Evolutionary conservation across 2,113 vertebrate genomes (phyloP).

Genomic region (Alosa alosa): DNA sequence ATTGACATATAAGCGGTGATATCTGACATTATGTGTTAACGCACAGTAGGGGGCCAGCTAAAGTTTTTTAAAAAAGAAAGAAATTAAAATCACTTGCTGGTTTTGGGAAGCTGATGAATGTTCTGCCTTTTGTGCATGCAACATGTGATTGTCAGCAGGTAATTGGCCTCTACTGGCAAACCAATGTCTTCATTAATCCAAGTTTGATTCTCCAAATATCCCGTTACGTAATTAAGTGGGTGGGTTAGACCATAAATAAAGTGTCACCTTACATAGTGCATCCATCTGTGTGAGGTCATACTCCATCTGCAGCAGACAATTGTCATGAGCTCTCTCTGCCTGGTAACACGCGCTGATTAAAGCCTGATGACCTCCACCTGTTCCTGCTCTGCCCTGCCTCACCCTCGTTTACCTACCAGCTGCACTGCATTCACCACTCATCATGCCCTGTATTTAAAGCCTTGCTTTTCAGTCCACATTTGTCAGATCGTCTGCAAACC

Average conservation of each 20-base stretch:
- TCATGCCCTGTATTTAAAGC: no score
- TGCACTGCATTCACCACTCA: no score
- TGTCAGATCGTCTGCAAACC: no score
- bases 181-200: not conserved
- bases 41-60: not conserved
- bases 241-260: not conserved
- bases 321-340: no score
- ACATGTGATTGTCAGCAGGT: not conserved
- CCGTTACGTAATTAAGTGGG: not conserved
- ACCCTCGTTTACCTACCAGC: no score
- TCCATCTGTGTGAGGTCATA: not conserved
- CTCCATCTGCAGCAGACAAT: not conserved
- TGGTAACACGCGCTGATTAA: no score
- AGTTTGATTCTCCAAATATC: not conserved
- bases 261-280: not conserved
- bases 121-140: not conserved
- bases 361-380: no score
- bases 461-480: no score
- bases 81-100: not conserved
- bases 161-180: not conserved
- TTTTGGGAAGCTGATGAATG: not conserved
- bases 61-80: not conserved
- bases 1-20: not conserved
- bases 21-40: not conserved
- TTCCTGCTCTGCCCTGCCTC: no score